Base-by-base conservation (phyloP, 2,113 vertebrate genomes). In the Bujurquina vittata region DNA sequence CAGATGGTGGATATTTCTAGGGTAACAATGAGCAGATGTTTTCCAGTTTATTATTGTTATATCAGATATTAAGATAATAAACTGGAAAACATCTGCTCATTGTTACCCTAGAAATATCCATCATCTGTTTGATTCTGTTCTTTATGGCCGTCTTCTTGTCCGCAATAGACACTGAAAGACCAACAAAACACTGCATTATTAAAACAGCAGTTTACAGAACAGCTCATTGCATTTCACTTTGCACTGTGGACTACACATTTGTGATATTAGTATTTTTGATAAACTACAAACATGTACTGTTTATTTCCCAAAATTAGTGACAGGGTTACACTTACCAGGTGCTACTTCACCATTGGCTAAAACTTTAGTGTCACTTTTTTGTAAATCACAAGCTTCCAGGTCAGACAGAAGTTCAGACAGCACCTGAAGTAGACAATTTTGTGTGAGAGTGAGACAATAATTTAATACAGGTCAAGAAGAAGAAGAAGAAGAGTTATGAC, bases 21-120 rank as follows among this genome's bases (percentile, higher is more conserved):
- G n/a, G n/a, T n/a, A n/a, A n/a, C n/a, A n/a, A n/a, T n/a, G n/a
- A n/a, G n/a, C n/a, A n/a, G n/a, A n/a, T n/a, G n/a, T n/a, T n/a
- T n/a, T n/a, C n/a, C n/a, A 62, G 11, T 7, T 85, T 7, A 37
- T 12, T 17, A 11, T 23, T 17, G 3, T 69, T 63, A 2, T 1
- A 4, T 18, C 10, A 54, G n/a, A 33, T 33, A 5, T 65, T 43
- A 6, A 10, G 3, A 40, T 11, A n/a, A n/a, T n/a, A n/a, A n/a
- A n/a, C n/a, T n/a, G 55, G 23, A n/a, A 73, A 31, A 23, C 18
- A 8, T 65, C 40, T 54, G 22, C 17, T 23, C 52, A 10, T 4
- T 61, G 86, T 82, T 96, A 99, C 98, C 96, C 97, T 95, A 55
- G 98, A 97, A 61, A 99, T 93, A 75, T 99, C 98, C 97, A 98